These are phyloP conservation scores for Pantherophis guttatus DNA, from an alignment of 2,113 vertebrate species.

Conservation along the genomic window DNA sequence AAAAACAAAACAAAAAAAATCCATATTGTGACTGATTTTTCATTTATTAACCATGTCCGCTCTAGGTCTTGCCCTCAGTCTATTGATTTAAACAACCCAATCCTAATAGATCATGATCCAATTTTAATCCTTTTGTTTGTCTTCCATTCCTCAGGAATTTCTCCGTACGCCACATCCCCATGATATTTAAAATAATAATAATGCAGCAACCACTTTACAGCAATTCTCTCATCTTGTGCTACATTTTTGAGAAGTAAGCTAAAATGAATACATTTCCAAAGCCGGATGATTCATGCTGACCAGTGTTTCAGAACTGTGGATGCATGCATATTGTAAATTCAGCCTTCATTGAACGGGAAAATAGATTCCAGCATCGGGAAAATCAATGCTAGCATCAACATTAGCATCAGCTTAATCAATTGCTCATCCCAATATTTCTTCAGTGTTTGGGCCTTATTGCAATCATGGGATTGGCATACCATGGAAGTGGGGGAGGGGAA, in stretches of 20 bases:
- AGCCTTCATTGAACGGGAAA: not conserved
- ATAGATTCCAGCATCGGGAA: slow-evolving; percentile 6
- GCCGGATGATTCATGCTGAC: not conserved
- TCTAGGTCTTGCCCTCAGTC: not conserved
- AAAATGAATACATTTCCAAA: not conserved
- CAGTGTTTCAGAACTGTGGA: not conserved
- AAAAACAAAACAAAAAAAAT: too few relatives aligned
- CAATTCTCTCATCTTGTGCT: not conserved
- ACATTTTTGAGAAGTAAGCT: not conserved
- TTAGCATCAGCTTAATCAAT: slow-evolving; percentile 21
- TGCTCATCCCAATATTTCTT: slow-evolving; percentile 1
- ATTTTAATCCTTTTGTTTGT: not conserved
- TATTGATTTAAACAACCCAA: not conserved
- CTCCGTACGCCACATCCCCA: not conserved
- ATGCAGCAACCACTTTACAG: not conserved
- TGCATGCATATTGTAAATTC: slow-evolving; percentile 4
- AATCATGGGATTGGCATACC: not conserved
- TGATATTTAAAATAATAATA: not conserved
- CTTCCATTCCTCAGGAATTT: not conserved
- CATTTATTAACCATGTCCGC: not conserved
- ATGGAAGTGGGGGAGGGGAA: not conserved
- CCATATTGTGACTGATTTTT: not conserved
- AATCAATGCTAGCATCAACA: slow-evolving; percentile 13
- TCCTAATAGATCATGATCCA: not conserved
- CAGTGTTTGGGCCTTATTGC: not conserved